Base-by-base conservation (phyloP, 2,888 invertebrate species). In the Linnaemya vulpina region DNA sequence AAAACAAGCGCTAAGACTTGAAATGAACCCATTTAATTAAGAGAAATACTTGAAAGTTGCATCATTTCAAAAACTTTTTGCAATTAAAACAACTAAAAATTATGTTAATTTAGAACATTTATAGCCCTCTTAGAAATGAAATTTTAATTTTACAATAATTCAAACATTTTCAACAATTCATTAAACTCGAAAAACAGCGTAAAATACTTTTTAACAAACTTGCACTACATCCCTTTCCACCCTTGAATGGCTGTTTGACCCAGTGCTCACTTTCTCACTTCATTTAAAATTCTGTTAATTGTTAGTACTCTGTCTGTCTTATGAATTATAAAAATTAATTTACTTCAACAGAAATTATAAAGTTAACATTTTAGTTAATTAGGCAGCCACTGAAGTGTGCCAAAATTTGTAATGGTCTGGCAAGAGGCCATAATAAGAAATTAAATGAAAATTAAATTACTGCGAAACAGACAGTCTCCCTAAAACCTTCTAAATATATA, bases 311-410 rank as follows among this genome's bases (percentile, higher is more conserved):
- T 65, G 10, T 73, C 25, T 65, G 49, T 60, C 17, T 78, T 49
- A 20, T 11, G 38, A 43, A 25, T 51, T 15, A 60, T 22, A 35
- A 46, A 46, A 60, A 43, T 81, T 75, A 17, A 75, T 49, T 68
- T 68, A 11, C 35, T 22, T 68, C 13, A 62, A 68, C 13, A 53
- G 40, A 58, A 60, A 51, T 68, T 60, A 38, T 35, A 38, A 63
- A 38, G 46, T 63, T 46, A 63, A 53, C 22, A 49, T n/a, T 73
- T 65, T 35, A 51, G 17, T 38, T 71, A 79, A 73, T 65, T 65
- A 67, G 15, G 17, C 17, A 40, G 3, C 22, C 53, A 17, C 7
- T 30, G 17, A 75, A 75, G 30, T 30, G 5, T 30, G 51, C 53
- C 5, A 13, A 63, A 40, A 22, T 25, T 25, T 46, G 30, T 9